A percentile compares a stretch with the other conserved stretches of the same genome.
phyloP scores from a whole-genome alignment of 1,140 invertebrate genomes.

The Drosophila elegans region DNA sequence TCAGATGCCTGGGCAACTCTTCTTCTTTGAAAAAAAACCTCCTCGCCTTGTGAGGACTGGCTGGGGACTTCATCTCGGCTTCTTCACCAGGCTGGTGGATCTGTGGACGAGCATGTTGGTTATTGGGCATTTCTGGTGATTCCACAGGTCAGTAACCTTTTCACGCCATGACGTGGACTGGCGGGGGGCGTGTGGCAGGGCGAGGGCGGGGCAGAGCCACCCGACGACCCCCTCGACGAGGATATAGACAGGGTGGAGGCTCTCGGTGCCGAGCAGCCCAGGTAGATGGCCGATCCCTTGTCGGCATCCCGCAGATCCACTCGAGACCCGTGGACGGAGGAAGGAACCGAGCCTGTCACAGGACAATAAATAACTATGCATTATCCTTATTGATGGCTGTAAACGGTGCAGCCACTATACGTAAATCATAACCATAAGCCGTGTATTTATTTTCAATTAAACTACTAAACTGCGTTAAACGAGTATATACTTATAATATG shows the following conservation, averaged over 20 bases:
- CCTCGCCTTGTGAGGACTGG: not conserved
- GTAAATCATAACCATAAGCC: no score
- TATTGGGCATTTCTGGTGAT: no score
- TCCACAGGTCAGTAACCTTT: constrained; percentile 44
- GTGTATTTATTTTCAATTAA: no score
- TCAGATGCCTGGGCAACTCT: not conserved
- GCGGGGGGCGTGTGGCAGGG: constrained; percentile 87
- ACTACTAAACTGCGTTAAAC: no score
- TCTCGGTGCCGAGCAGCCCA: constrained; percentile 78
- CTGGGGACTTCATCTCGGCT: constrained; percentile 67
- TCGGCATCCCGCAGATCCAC: constrained; percentile 87
- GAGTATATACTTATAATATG: no score
- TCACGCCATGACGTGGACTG: constrained; percentile 85
- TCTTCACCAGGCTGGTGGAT: constrained; percentile 75
- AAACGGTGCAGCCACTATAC: not conserved
- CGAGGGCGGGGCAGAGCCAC: constrained; percentile 86
- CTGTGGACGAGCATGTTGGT: constrained; percentile 19
- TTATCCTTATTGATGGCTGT: no score
- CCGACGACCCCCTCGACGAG: constrained; percentile 78
- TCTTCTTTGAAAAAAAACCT: not conserved
- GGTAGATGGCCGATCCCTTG: constrained; percentile 86
- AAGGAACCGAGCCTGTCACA: constrained; percentile 86
- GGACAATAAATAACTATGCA: not conserved
- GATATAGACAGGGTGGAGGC: constrained; percentile 66
- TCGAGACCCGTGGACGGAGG: constrained; percentile 88